Evolutionary conservation across 2,888 invertebrate genomes (phyloP).

Genomic region (Polydrusus cervinus): DNA sequence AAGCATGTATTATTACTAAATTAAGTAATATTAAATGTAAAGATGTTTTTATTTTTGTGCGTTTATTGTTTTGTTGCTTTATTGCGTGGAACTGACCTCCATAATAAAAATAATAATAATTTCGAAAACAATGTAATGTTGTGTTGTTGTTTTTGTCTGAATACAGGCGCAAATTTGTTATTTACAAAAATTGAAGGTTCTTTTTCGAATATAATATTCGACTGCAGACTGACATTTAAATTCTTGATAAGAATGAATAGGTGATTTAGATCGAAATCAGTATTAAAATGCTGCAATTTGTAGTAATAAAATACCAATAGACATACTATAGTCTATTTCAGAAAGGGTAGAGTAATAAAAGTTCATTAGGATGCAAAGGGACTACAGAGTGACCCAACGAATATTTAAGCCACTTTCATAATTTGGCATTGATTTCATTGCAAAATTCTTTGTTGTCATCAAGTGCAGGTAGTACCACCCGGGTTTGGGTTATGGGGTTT

Average conservation of each 20-base stretch:
- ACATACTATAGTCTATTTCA: too few relatives aligned
- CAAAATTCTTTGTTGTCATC: too few relatives aligned
- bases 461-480: too few relatives aligned
- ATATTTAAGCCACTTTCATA: too few relatives aligned
- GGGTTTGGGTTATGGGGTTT: too few relatives aligned
- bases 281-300: not conserved
- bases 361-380: too few relatives aligned
- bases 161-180: not conserved
- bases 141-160: conserved; percentile 17
- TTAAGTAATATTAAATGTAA: not conserved
- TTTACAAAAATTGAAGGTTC: conserved; percentile 12
- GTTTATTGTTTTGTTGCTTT: not conserved
- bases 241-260: not conserved
- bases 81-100: conserved; percentile 18
- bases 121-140: conserved; percentile 13
- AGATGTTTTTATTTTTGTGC: not conserved
- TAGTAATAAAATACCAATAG: not conserved
- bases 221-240: not conserved
- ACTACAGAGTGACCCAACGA: too few relatives aligned
- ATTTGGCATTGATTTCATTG: too few relatives aligned
- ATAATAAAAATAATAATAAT: conserved; percentile 6
- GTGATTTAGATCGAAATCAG: not conserved
- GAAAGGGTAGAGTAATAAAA: too few relatives aligned
- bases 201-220: too few relatives aligned
- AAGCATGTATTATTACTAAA: too few relatives aligned